Evolutionary conservation across 2,113 vertebrate species (phyloP).

Genomic region (Phodopus roborovskii): DNA sequence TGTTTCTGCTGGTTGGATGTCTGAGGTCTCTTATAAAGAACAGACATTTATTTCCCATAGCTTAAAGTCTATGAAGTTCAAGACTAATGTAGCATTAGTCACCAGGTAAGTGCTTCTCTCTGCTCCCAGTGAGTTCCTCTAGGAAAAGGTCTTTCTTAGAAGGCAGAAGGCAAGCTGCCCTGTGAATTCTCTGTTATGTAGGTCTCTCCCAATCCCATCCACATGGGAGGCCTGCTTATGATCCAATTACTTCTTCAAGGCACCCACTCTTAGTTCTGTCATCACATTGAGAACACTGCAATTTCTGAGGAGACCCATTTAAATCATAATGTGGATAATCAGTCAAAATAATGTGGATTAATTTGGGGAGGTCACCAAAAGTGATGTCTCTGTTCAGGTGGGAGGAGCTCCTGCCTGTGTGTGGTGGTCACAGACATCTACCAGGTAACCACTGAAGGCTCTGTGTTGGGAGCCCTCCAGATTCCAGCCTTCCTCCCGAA

Average conservation of each 20-base stretch:
- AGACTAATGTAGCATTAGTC: not conserved
- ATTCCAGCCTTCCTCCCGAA: not conserved
- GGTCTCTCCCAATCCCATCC: not conserved
- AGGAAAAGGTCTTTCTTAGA: not conserved
- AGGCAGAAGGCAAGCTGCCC: not conserved
- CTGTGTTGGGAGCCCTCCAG: not conserved
- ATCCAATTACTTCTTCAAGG: not conserved
- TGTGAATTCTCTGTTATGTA: not conserved
- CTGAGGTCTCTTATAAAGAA: not conserved
- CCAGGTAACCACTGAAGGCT: not conserved
- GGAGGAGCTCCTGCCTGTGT: not conserved
- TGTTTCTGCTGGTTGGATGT: not conserved
- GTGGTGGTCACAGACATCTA: not conserved
- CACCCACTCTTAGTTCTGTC: not conserved
- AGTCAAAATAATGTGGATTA: not conserved
- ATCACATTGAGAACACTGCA: not conserved
- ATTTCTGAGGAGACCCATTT: not conserved
- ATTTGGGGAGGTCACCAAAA: not conserved
- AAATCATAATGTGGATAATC: not conserved
- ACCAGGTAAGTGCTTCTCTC: not conserved
- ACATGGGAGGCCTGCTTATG: not conserved
- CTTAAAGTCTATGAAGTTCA: not conserved
- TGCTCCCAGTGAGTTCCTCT: not conserved
- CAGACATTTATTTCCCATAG: not conserved
- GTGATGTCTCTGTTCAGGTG: not conserved